Conservation (phyloP, 2,797 vertebrate species). For the Gymnoscopelus microlampas region DNA sequence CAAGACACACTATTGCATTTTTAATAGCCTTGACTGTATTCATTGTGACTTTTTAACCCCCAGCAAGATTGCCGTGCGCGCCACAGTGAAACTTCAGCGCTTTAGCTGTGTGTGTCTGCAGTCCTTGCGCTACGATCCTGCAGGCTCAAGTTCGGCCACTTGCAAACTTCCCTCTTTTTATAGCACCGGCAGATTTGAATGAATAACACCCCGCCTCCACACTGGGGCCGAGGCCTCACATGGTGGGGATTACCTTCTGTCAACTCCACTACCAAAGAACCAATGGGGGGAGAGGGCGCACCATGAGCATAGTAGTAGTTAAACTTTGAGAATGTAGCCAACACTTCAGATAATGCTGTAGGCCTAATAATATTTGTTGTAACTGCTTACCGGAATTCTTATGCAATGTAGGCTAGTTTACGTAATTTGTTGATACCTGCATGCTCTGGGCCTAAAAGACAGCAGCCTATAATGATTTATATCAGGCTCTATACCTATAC, state of each 20-base stretch:
- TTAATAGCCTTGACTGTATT: slow-evolving; percentile 88
- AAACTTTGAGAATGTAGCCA: no score
- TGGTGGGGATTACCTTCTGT: slow-evolving; percentile 91
- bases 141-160: slow-evolving; percentile 74
- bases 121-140: slow-evolving; percentile 44
- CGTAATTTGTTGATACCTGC: no score
- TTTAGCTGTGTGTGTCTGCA: neutral
- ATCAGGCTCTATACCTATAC: no score
- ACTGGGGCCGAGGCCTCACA: slow-evolving; percentile 90
- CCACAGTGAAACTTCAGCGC: slow-evolving; percentile 8
- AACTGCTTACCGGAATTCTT: no score
- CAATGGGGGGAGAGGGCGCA: slow-evolving; percentile 36
- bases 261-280: slow-evolving; percentile 72
- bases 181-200: slow-evolving; percentile 90
- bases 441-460: no score
- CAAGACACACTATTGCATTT: slow-evolving; percentile 88
- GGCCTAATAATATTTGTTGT: no score
- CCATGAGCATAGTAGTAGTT: neutral
- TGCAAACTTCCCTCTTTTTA: slow-evolving; percentile 90
- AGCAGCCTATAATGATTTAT: no score
- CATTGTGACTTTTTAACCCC: slow-evolving; percentile 71
- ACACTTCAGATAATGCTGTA: no score
- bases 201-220: slow-evolving; percentile 93
- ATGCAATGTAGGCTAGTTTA: no score
- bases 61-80: slow-evolving; percentile 39